phyloP scores from a whole-genome alignment of 2,797 vertebrate genomes.

The Ispidina lecontei region DNA sequence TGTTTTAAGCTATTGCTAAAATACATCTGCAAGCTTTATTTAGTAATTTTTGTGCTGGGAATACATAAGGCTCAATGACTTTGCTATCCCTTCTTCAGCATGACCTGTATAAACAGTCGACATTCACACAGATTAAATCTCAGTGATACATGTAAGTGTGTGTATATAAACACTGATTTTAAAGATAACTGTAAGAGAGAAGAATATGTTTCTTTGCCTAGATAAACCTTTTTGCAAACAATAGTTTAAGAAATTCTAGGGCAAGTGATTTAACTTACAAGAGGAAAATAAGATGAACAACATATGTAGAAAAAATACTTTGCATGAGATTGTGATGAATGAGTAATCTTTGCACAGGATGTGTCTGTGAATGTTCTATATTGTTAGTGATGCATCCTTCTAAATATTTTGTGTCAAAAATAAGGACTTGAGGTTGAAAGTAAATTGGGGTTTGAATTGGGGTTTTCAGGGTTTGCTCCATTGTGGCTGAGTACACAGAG shows the following conservation, averaged over 20 bases:
- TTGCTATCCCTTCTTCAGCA: background rate
- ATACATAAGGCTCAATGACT: background rate
- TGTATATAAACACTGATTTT: background rate
- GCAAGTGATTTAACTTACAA: background rate
- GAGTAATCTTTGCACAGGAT: background rate
- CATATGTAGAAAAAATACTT: background rate
- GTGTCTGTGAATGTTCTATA: background rate
- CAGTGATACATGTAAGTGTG: background rate
- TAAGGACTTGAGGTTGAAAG: background rate
- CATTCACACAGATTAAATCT: background rate
- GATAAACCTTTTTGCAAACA: background rate
- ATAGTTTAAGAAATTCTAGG: background rate
- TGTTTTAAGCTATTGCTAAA: background rate
- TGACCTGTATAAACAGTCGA: background rate
- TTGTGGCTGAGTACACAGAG: background rate
- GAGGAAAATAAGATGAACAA: background rate
- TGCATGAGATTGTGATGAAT: background rate
- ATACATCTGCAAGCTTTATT: background rate
- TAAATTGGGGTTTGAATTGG: background rate
- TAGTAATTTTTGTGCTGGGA: background rate
- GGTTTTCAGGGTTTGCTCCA: background rate
- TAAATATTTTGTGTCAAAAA: background rate
- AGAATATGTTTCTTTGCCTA: background rate
- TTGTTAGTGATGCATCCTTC: background rate
- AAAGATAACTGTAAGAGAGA: background rate